Conservation (phyloP, 2,888 invertebrate species). For the Melipona bicolor region DNA sequence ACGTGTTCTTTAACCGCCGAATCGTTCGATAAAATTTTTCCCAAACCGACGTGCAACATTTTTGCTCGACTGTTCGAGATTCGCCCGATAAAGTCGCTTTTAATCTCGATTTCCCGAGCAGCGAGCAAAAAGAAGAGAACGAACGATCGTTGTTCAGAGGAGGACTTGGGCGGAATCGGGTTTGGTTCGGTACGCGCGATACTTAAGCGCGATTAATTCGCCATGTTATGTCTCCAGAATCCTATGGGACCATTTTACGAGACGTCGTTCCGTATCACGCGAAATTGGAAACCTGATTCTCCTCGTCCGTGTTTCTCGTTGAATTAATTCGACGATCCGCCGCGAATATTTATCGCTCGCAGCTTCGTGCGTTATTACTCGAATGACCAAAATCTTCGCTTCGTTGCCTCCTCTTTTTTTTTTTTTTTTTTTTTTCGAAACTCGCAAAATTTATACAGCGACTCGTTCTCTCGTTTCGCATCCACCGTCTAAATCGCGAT, state of each 20-base stretch:
- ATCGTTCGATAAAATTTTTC: conserved; percentile 20
- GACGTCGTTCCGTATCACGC: conserved; percentile 38
- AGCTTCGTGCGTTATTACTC: background rate
- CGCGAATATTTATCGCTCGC: conserved; percentile 23
- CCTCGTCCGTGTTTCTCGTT: conserved; percentile 17
- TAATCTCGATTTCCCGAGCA: background rate
- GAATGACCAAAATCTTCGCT: too few relatives aligned
- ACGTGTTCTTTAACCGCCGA: background rate
- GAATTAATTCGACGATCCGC: conserved; percentile 38
- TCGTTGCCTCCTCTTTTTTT: background rate
- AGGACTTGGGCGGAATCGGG: background rate
- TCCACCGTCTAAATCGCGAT: background rate
- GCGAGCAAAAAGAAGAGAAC: background rate
- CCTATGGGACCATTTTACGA: conserved; percentile 62
- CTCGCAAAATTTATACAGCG: background rate
- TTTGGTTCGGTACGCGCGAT: conserved; percentile 31
- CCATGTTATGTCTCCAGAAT: conserved; percentile 63
- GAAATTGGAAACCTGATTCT: conserved; percentile 55
- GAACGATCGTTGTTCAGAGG: background rate
- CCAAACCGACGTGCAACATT: background rate
- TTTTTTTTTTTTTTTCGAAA: background rate
- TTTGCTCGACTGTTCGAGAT: background rate
- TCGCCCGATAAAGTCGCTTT: conserved; percentile 8
- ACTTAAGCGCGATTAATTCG: conserved; percentile 51
- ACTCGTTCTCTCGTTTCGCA: background rate